Conservation (phyloP, 2,888 invertebrate species). For the Petrophora chlorosata region DNA sequence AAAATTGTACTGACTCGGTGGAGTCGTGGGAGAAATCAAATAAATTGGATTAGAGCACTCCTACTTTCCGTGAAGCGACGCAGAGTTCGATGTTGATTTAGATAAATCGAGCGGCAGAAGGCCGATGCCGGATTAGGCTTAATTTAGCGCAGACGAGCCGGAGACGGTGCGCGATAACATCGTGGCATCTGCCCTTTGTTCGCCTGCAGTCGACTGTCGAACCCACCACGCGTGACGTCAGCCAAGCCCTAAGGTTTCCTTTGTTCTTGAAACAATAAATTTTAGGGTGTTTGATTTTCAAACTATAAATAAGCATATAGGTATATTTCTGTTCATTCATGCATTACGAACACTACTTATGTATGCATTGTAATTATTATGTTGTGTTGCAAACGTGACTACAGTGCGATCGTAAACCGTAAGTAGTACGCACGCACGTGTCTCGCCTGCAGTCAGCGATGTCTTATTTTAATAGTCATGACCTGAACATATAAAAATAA, state of each 20-base stretch:
- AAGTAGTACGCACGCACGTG: conserved; percentile 42
- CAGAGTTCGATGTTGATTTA: conserved; percentile 36
- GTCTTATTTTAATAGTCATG: conserved; percentile 26
- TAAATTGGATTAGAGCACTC: conserved; percentile 30
- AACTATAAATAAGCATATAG: neutral
- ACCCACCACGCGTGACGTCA: conserved; percentile 33
- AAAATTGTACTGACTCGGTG: conserved; percentile 19
- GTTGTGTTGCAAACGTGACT: conserved; percentile 44
- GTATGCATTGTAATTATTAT: conserved; percentile 37
- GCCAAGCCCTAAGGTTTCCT: conserved; percentile 28
- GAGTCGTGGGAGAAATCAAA: conserved; percentile 25
- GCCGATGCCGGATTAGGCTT: conserved; percentile 43
- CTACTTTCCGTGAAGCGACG: conserved; percentile 27
- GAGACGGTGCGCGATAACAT: conserved; percentile 29
- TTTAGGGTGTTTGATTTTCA: conserved; percentile 1
- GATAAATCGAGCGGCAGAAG: conserved; percentile 38
- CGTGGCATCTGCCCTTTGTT: conserved; percentile 44
- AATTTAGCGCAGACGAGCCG: conserved; percentile 45
- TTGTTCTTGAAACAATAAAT: conserved; percentile 20
- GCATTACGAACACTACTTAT: conserved; percentile 24
- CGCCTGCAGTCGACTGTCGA: conserved; percentile 15
- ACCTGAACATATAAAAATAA: conserved; percentile 9
- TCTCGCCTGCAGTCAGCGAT: conserved; percentile 29
- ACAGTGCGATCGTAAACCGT: conserved; percentile 38
- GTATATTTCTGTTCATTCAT: conserved; percentile 29